Base-by-base conservation (phyloP, 2,113 vertebrate genomes). In the Lichenostomus cassidix region DNA sequence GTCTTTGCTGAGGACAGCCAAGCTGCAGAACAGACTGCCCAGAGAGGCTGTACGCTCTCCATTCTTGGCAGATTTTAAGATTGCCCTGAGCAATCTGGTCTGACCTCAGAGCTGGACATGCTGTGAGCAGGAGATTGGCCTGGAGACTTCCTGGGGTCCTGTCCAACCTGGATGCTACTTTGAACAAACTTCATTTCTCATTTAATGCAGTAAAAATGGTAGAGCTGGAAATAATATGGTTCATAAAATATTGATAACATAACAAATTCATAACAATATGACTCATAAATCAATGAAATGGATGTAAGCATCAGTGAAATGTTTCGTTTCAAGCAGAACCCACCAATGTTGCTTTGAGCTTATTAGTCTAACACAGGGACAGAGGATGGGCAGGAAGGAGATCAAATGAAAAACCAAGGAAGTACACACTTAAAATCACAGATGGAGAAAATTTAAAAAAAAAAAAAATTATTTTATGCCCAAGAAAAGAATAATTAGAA, bases 41-140 rank as follows among this genome's bases (percentile, higher is more conserved):
- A 67, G 62, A 69, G 39, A 70, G 7, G 10, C 0, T 93, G 52
- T 11, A 41, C 21, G 2, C 13, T 21, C 31, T 71, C 62, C 0
- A 5, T 87, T 63, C 68, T 44, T 76, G 79, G 68, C 89, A 76
- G 44, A 10, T 67, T 67, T 56, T 86, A 64, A 70, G 64, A 70
- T 25, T 44, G 95, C 92, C 56, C 52, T 35, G 60, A 81, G 95
- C 92, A 81, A 83, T 81, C 23, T 44, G 7, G 25, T 67, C 65
- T 87, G 93, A 89, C 65, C 95, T 89, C 33, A 81, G 73, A 89
- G 33, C 33, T 87, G 60, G 52, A 33, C 83, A 33, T 87, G 89
- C 95, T 90, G 88, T 69, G 90, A 92, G 52, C 22, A 59, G 76
- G 39, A 95, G 86, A 70, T 90, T 89, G 89, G 27, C 44, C 56